Conservation (phyloP, 2,113 vertebrate species). For the Plestiodon gilberti region DNA sequence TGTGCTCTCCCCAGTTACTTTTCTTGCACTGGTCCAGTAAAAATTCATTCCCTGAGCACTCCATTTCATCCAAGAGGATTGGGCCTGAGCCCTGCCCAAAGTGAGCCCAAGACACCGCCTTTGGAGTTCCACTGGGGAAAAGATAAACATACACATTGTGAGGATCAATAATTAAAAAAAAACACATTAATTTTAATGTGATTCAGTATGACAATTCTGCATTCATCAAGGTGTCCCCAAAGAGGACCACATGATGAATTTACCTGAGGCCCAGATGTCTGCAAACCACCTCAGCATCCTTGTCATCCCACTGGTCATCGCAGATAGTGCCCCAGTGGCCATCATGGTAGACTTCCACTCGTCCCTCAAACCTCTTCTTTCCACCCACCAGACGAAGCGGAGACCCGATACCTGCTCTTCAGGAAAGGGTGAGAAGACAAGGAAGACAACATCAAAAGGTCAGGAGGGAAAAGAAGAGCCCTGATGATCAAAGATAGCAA, state of each 20-base stretch:
- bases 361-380: constrained; percentile 87
- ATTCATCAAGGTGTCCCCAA: neutral
- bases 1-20: constrained; percentile 90
- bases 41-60: constrained; percentile 89
- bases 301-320: constrained; percentile 91
- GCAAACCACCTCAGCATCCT: constrained; percentile 90
- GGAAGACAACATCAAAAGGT: constrained; percentile 19
- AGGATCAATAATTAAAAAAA: constrained; percentile 16
- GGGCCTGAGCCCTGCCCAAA: constrained; percentile 88
- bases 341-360: constrained; percentile 87
- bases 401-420: constrained; percentile 80
- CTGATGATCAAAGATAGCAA: neutral
- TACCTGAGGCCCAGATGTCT: constrained; percentile 89
- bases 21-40: constrained; percentile 88
- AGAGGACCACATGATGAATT: neutral
- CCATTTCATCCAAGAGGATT: constrained; percentile 89
- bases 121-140: constrained; percentile 81
- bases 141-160: constrained; percentile 22
- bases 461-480: neutral
- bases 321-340: constrained; percentile 91
- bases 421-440: constrained; percentile 53
- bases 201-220: neutral
- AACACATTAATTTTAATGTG: neutral
- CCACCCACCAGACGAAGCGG: constrained; percentile 87
- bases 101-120: constrained; percentile 90